A percentile compares a stretch with the other conserved stretches of the same genome.
Conservation (phyloP, 2,113 vertebrate genomes). For the Geococcyx californianus region DNA sequence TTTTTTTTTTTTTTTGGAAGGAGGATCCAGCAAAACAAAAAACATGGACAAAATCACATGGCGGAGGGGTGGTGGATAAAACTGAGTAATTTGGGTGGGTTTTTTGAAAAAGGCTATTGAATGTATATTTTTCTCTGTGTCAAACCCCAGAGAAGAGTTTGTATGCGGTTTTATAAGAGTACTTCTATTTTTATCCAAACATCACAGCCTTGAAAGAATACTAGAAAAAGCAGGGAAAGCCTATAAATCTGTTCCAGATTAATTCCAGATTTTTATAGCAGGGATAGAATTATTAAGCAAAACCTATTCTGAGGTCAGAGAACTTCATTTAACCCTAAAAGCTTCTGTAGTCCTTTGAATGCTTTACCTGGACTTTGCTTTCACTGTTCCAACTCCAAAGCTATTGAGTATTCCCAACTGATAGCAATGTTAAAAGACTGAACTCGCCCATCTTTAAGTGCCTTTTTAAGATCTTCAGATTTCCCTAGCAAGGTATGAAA, state of each 20-base stretch:
- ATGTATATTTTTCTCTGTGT: neutral
- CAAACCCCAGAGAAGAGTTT: neutral
- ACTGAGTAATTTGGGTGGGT: neutral
- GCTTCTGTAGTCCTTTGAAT: neutral
- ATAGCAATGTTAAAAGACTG: neutral
- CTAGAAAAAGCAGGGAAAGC: neutral
- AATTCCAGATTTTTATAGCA: neutral
- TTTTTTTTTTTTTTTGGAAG: neutral
- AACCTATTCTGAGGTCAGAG: neutral
- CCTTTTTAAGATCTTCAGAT: neutral
- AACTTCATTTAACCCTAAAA: neutral
- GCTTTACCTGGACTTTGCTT: neutral
- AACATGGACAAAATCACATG: neutral
- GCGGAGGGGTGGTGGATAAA: neutral
- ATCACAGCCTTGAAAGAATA: neutral
- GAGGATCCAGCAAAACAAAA: neutral
- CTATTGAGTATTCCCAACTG: neutral
- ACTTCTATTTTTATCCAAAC: neutral
- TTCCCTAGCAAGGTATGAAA: neutral
- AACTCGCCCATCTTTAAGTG: rapidly evolving
- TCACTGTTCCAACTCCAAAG: neutral
- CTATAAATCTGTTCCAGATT: neutral
- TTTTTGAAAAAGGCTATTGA: neutral
- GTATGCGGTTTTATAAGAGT: neutral
- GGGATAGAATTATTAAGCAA: neutral